A percentile compares a stretch with the other conserved stretches of the same genome.
Conservation (phyloP, 2,888 invertebrate species). For the Merodon equestris region DNA sequence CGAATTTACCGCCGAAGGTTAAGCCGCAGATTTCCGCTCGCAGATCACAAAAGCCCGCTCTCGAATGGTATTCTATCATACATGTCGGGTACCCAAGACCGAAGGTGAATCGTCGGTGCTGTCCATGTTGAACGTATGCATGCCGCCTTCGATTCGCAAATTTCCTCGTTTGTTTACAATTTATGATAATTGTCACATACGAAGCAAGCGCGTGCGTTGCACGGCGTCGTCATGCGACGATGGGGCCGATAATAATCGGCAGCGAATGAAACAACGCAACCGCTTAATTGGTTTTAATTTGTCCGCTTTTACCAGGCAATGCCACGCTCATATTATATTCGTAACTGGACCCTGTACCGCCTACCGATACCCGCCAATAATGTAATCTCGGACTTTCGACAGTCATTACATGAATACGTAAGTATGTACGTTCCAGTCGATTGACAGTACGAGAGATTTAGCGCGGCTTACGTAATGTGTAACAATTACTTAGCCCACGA, state of each 20-base stretch:
- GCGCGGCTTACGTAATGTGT: constrained; percentile 37
- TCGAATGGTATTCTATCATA: constrained; percentile 21
- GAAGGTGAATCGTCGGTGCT: constrained; percentile 47
- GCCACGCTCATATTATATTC: constrained; percentile 42
- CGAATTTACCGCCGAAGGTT: constrained; percentile 64
- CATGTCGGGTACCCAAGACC: constrained; percentile 18
- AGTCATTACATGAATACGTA: constrained; percentile 9
- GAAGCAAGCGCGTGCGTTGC: constrained; percentile 38
- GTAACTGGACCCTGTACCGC: constrained; percentile 13
- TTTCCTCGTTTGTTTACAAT: constrained; percentile 51
- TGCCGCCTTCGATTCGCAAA: constrained; percentile 28
- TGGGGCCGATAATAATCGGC: constrained; percentile 32
- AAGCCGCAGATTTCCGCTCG: constrained; percentile 64
- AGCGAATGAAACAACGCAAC: constrained; percentile 39
- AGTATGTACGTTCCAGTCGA: not conserved
- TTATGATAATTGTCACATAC: constrained; percentile 58
- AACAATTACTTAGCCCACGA: constrained; percentile 35
- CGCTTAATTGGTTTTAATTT: constrained; percentile 66
- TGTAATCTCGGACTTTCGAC: constrained; percentile 37
- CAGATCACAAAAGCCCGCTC: constrained; percentile 54
- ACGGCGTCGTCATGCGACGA: constrained; percentile 46
- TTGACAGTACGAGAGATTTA: constrained; percentile 29
- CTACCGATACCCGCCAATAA: not conserved
- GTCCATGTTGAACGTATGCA: constrained; percentile 43
- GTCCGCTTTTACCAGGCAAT: constrained; percentile 40